Evolutionary conservation across 2,113 vertebrate species (phyloP).

Genomic region (Gymnocephalus cernua): DNA sequence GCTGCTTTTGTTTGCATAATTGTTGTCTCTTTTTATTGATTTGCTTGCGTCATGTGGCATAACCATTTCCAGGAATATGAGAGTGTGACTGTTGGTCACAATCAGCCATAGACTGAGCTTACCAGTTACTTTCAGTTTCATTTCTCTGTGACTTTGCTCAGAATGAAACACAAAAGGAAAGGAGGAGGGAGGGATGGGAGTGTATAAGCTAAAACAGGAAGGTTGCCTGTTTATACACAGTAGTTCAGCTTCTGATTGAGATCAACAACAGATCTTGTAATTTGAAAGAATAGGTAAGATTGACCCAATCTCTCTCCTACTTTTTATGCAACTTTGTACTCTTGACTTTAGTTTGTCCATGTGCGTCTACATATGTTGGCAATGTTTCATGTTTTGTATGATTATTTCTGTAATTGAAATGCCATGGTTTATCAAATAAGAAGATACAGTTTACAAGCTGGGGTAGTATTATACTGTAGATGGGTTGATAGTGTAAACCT

Average conservation of each 20-base stretch:
- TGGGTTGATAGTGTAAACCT: not conserved
- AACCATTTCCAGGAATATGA: slow-evolving; percentile 56
- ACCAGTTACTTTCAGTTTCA: slow-evolving; percentile 72
- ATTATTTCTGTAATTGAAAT: not conserved
- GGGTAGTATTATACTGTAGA: not conserved
- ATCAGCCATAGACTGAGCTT: not conserved
- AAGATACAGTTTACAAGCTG: not conserved
- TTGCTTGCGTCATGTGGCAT: not conserved
- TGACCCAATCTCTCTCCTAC: not conserved
- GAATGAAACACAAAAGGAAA: slow-evolving; percentile 13
- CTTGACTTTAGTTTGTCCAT: not conserved
- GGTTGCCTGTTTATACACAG: not conserved
- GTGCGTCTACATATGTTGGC: not conserved
- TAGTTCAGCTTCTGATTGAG: not conserved
- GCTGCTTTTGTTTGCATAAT: not conserved
- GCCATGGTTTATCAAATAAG: not conserved
- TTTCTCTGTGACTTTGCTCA: slow-evolving; percentile 41
- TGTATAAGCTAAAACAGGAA: slow-evolving; percentile 25
- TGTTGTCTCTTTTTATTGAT: not conserved
- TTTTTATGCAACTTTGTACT: not conserved
- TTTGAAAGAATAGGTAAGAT: slow-evolving; percentile 49
- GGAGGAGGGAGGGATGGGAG: not conserved
- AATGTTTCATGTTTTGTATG: not conserved
- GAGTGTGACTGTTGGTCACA: not conserved
- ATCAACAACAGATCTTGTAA: not conserved